These are phyloP conservation scores for Dasyurus viverrinus DNA, from an alignment of 2,113 vertebrate species.

Conservation along the genomic window DNA sequence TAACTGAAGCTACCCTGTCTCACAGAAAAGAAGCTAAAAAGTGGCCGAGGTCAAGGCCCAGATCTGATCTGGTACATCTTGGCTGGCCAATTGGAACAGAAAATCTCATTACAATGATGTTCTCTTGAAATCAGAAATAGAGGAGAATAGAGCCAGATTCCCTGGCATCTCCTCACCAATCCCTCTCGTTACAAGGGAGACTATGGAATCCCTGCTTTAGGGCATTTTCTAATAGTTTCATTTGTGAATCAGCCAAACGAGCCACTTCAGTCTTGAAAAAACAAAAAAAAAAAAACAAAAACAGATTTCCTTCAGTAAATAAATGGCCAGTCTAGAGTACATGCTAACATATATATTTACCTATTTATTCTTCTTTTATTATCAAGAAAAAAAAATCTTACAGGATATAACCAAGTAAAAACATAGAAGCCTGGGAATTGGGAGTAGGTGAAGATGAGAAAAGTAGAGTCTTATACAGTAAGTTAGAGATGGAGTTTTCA, in stretches of 20 bases:
- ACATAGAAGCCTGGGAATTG: not conserved
- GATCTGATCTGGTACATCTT: not conserved
- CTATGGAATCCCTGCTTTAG: not conserved
- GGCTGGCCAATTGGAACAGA: not conserved
- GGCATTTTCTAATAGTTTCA: not conserved
- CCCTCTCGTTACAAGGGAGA: not conserved
- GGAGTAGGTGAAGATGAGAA: not conserved
- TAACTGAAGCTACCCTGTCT: not conserved
- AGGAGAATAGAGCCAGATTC: too few relatives aligned
- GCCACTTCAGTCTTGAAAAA: not conserved
- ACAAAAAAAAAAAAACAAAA: not conserved
- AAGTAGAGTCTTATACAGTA: not conserved
- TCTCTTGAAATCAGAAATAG: not conserved
- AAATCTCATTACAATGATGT: not conserved
- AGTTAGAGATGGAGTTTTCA: not conserved
- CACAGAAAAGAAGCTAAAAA: not conserved
- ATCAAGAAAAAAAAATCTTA: not conserved
- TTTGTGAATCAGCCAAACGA: not conserved
- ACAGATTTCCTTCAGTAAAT: not conserved
- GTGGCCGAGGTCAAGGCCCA: not conserved
- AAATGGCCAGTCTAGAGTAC: not conserved
- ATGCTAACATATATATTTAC: not conserved
- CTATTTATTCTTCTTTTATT: not conserved
- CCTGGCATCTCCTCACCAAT: fast-evolving
- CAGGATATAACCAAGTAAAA: not conserved